Evolutionary conservation across 2,797 vertebrate species (phyloP), one percentile per base, ranked within the genome.

Genomic region (Tenualosa thibaudeaui): DNA sequence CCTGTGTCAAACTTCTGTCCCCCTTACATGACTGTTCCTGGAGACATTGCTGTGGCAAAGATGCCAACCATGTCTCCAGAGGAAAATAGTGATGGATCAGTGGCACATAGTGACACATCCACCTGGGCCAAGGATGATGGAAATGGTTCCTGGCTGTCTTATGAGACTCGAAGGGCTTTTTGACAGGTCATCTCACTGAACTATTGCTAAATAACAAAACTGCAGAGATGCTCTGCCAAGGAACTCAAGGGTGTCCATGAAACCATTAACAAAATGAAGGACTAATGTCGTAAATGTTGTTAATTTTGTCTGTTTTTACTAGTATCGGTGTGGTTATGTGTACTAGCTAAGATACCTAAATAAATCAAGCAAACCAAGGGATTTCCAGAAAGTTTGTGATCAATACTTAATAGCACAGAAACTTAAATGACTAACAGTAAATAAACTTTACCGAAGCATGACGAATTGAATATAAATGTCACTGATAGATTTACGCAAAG

Each of bases 111-210:
- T 0, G 95, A 96, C 3, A 88, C 86, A 0, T 84, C 93, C 6
- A 84, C 92, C 49, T 97, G 96, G 96, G 86, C 90, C 0, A 97
- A 96, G 87, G 96, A 97, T 85, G 96, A 97, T 0, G 92, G 89
- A 40, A 91, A 84, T 84, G 83, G 92, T 40, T 84, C 89, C n/a
- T 97, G 96, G 96, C 94, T 95, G 58, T 65, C 93, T 0, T 96
- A 95, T 0, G 96, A 97, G 83, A 92, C 93, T 13, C 91, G 93
- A 82, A 94, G 95, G 92, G 92, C 93, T 88, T 97, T 96, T 0
- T 96, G 89, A 96, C 50, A 83, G 43, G 50, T 78, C 62, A 58
- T 50, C 50, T 81, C 19, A 46, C 15, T 3, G 37, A 78, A 78
- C 71, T 51, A 51, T 51, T 51, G 50, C 50, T 78, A 8, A 78